Conservation (phyloP, 2,888 invertebrate genomes). For the Drosophila lutescens region DNA sequence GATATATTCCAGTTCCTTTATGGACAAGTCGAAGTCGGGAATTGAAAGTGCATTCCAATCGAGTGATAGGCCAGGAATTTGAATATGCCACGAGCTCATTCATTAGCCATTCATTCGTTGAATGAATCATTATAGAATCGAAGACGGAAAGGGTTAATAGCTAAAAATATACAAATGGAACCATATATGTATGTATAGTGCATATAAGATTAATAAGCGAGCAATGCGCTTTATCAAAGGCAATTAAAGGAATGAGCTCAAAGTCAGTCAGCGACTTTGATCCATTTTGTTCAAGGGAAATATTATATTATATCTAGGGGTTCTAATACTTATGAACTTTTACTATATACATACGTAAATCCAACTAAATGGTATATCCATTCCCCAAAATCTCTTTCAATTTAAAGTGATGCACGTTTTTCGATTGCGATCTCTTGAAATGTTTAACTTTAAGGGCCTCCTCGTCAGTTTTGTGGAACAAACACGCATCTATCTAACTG, state of each 20-base stretch:
- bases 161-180: not conserved
- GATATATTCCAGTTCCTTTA: conserved; percentile 20
- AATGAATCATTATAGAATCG: conserved; percentile 17
- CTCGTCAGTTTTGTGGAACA: not conserved
- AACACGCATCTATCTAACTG: not conserved
- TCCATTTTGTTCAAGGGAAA: not conserved
- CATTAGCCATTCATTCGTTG: conserved; percentile 13
- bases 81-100: conserved; percentile 24
- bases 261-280: conserved; percentile 2
- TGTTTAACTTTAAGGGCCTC: not conserved
- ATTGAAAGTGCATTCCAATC: conserved; percentile 41
- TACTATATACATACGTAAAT: too few relatives aligned
- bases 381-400: not conserved
- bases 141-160: not conserved
- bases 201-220: not conserved
- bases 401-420: not conserved
- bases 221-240: not conserved
- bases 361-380: not conserved
- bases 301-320: not conserved
- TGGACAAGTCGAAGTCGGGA: conserved; percentile 10
- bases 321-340: too few relatives aligned
- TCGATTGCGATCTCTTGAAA: not conserved
- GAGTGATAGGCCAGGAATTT: conserved; percentile 11
- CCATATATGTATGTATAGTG: not conserved
- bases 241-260: conserved; percentile 7